These are phyloP conservation scores for Drosophila novamexicana DNA, from an alignment of 1,140 invertebrate species.

Conservation along the genomic window DNA sequence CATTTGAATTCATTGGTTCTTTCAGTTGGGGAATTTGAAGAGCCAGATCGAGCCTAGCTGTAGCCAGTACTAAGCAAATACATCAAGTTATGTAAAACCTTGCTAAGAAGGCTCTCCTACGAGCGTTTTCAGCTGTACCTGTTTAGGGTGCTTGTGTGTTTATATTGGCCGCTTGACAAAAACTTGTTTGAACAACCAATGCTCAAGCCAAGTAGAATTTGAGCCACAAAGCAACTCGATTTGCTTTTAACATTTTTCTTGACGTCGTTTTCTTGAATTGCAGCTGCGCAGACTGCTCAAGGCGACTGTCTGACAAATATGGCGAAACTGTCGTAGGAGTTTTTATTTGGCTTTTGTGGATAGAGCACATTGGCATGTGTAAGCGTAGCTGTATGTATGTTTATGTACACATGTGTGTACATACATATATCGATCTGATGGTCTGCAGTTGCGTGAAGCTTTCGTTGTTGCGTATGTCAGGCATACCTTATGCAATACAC, in stretches of 20 bases:
- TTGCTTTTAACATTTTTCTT: slow-evolving; percentile 40
- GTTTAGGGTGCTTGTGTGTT: slow-evolving; percentile 24
- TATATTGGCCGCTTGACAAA: slow-evolving; percentile 45
- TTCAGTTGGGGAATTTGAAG: background rate
- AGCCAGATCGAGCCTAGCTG: background rate
- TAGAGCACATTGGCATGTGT: slow-evolving; percentile 6
- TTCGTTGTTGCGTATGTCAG: slow-evolving; percentile 32
- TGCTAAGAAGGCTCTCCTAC: slow-evolving; percentile 27
- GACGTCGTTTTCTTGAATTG: slow-evolving; percentile 40
- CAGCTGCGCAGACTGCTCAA: slow-evolving; percentile 54
- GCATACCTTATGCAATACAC: slow-evolving; percentile 53
- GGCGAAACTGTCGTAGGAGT: slow-evolving; percentile 73
- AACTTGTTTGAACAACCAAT: slow-evolving; percentile 69
- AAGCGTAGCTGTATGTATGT: background rate
- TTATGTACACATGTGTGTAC: slow-evolving; percentile 1
- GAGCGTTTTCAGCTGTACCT: slow-evolving; percentile 27
- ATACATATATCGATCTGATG: slow-evolving; percentile 15
- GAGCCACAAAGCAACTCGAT: slow-evolving; percentile 48
- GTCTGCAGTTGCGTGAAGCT: slow-evolving; percentile 12
- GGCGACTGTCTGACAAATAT: slow-evolving; percentile 70
- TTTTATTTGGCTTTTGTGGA: slow-evolving; percentile 25
- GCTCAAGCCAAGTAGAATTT: slow-evolving; percentile 64
- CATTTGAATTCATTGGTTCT: background rate
- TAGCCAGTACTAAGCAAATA: background rate
- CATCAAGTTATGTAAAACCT: slow-evolving; percentile 1